Conservation (phyloP, 2,888 invertebrate species). For the Petrolisthes cinctipes region DNA sequence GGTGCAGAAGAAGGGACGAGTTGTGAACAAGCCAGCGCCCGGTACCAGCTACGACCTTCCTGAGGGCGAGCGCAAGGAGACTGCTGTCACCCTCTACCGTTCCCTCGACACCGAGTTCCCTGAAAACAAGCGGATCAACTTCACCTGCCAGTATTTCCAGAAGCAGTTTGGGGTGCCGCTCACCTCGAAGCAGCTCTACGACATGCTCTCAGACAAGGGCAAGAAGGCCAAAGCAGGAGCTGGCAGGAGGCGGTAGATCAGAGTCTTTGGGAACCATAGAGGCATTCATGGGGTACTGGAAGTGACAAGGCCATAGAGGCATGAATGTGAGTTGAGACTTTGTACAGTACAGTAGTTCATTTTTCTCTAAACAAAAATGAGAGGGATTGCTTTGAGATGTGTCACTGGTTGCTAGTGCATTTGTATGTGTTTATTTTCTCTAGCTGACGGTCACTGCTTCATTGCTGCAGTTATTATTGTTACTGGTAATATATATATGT, state of each 20-base stretch:
- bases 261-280: too few relatives aligned
- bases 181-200: constrained; percentile 44
- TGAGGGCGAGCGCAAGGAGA: constrained; percentile 35
- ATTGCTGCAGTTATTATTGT: too few relatives aligned
- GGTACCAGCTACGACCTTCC: constrained; percentile 44
- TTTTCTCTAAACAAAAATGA: too few relatives aligned
- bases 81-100: constrained; percentile 7
- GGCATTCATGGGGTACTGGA: too few relatives aligned
- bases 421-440: too few relatives aligned
- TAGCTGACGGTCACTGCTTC: too few relatives aligned
- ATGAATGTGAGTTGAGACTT: too few relatives aligned
- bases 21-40: constrained; percentile 16
- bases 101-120: constrained; percentile 26
- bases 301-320: too few relatives aligned
- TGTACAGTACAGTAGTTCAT: too few relatives aligned
- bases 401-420: too few relatives aligned
- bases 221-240: constrained; percentile 26
- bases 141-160: constrained; percentile 57
- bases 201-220: constrained; percentile 42
- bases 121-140: constrained; percentile 49
- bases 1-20: constrained; percentile 61
- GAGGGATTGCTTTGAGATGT: too few relatives aligned
- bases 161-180: constrained; percentile 50
- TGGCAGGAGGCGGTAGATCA: neutral
- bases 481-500: too few relatives aligned